Evolutionary conservation across 2,113 vertebrate genomes (phyloP).

Genomic region (Oreotragus oreotragus): DNA sequence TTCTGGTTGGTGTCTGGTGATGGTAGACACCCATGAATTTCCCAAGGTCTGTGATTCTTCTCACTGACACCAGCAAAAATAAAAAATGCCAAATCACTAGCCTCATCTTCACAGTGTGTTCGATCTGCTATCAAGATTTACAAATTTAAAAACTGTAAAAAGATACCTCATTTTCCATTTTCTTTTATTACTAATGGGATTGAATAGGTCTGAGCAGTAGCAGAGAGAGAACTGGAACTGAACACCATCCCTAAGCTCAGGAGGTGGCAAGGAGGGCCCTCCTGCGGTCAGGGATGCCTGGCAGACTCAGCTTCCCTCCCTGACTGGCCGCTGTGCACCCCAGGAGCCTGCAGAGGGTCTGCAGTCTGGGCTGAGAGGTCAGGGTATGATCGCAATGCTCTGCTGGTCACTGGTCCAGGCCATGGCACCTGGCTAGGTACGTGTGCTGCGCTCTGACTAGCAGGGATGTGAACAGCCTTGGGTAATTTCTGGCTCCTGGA

Average conservation of each 20-base stretch:
- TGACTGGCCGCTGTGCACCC: neutral
- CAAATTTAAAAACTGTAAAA: neutral
- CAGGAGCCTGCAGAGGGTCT: neutral
- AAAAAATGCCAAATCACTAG: neutral
- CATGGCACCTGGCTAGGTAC: neutral
- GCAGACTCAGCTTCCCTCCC: neutral
- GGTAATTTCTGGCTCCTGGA: neutral
- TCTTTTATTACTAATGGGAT: neutral
- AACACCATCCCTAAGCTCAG: no score
- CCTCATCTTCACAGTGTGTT: neutral
- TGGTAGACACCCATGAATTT: neutral
- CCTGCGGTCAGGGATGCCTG: neutral
- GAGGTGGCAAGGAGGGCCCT: rapidly evolving
- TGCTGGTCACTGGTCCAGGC: neutral
- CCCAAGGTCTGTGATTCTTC: no score
- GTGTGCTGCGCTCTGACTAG: neutral
- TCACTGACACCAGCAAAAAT: neutral
- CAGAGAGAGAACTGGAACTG: neutral
- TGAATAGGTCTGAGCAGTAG: neutral
- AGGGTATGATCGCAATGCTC: neutral
- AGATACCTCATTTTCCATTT: neutral
- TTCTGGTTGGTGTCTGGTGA: neutral
- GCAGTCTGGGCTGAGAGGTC: no score
- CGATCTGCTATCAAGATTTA: neutral
- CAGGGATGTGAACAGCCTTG: neutral